Base-by-base conservation (phyloP, 2,113 vertebrate species). In the Phalacrocorax brasilianus region DNA sequence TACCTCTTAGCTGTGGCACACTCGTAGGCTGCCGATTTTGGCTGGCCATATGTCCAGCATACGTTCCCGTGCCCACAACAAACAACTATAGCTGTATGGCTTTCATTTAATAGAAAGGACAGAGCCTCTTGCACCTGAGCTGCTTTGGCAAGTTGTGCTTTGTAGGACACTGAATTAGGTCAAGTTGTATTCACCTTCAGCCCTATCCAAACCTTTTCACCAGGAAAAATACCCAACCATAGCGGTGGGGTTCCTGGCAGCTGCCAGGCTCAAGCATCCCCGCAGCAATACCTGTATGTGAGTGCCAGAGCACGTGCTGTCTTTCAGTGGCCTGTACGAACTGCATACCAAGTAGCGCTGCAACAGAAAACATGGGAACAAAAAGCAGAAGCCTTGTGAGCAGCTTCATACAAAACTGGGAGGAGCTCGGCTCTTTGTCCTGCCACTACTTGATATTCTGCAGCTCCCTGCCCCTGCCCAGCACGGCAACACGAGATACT, bases 401-500 rank as follows among this genome's bases (percentile, higher is more conserved):
- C 49, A 33, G 44, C 80, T 93, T 61, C 59, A 42, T 38, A 22
- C 38, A 6, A 53, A 70, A 16, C 10, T 0, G 0, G 9, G 68
- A 67, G 38, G 50, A 50, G 27, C 61, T 38, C 12, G 4, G 66
- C 40, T 82, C 68, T 58, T 45, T 22, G 5, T 28, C 7, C 35
- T 53, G 75, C 27, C 21, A 5, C 73, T 68, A 9, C 56, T 28
- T 14, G 14, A 45, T 38, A 61, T 11, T 15, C 67, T 53, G 45
- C 63, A 35, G 74, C 49, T 77, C 75, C 79, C 68, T 52, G 28
- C 28, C 61, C 56, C 55, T 56, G 59, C 28, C 27, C 5, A 5
- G 42, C 62, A 9, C 0, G 0, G 32, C 1, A 12, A 15, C n/a
- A 3, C 0, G 6, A 24, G 61, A 1, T 13, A 11, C 35, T 9